Conservation (phyloP, 2,113 vertebrate genomes). For the Saguinus midas region DNA sequence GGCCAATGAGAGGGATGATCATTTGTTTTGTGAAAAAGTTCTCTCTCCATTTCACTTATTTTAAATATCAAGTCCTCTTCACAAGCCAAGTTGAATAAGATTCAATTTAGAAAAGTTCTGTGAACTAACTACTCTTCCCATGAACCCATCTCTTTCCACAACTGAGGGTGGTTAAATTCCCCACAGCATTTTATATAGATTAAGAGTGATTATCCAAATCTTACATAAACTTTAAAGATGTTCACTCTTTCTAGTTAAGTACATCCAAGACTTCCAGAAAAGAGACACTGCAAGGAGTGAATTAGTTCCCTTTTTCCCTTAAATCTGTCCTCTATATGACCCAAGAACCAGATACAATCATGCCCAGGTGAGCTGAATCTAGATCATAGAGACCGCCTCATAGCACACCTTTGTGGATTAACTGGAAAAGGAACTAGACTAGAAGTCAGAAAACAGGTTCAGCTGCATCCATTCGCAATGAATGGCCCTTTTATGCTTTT, state of each 20-base stretch:
- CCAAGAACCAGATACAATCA: neutral
- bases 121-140: neutral
- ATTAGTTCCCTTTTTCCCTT: conserved; percentile 23
- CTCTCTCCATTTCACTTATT: neutral
- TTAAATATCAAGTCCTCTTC: conserved; percentile 12
- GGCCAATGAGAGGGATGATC: neutral
- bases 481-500: neutral
- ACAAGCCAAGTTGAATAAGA: conserved; percentile 29
- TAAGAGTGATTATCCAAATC: conserved; percentile 40
- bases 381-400: neutral
- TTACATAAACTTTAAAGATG: conserved; percentile 41
- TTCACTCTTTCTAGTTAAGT: conserved; percentile 10
- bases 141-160: neutral
- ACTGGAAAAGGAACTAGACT: conserved; percentile 14
- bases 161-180: neutral
- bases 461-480: neutral
- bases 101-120: conserved; percentile 38
- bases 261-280: conserved; percentile 4
- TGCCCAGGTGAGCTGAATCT: neutral
- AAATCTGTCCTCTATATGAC: neutral
- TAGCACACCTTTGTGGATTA: neutral
- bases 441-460: neutral
- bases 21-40: conserved; percentile 24
- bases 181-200: neutral
- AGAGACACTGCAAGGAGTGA: neutral